Conservation (phyloP, 2,113 vertebrate species). For the Lepisosteus oculatus region DNA sequence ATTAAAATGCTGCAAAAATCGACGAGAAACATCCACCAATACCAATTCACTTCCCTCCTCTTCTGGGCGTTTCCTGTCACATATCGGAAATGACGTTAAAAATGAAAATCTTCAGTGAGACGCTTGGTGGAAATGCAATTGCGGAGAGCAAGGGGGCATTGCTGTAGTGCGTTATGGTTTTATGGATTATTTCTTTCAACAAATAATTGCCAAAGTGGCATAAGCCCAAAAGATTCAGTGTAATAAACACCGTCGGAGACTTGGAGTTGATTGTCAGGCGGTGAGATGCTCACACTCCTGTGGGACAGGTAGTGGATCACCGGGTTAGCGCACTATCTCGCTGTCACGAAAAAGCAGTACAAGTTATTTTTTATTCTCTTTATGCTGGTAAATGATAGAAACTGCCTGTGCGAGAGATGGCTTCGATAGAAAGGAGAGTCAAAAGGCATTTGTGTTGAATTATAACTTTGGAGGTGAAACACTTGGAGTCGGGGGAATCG, state of each 20-base stretch:
- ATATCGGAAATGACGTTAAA: constrained; percentile 9
- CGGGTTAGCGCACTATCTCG: not conserved
- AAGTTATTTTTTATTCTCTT: too few species aligned
- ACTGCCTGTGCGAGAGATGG: too few species aligned
- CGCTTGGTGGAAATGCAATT: not conserved
- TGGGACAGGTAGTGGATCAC: not conserved
- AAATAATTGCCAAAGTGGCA: not conserved
- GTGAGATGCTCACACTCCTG: too few species aligned
- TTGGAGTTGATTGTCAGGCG: not conserved
- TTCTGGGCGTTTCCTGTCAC: constrained; percentile 7
- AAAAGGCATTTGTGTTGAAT: too few species aligned
- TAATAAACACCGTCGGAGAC: not conserved
- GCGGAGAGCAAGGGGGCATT: not conserved
- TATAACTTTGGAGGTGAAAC: too few species aligned
- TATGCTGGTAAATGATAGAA: too few species aligned
- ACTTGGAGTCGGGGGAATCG: too few species aligned
- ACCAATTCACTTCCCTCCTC: too few species aligned
- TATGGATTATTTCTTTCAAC: not conserved
- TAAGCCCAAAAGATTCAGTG: not conserved
- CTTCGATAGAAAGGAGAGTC: too few species aligned
- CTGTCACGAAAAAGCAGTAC: not conserved
- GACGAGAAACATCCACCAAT: too few species aligned
- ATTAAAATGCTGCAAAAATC: too few species aligned
- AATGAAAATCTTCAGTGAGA: not conserved
- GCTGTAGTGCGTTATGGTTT: not conserved